Evolutionary conservation across 92 coral and sea anemone species (phyloP).

Genomic region (Isaurus tuberculatus): DNA sequence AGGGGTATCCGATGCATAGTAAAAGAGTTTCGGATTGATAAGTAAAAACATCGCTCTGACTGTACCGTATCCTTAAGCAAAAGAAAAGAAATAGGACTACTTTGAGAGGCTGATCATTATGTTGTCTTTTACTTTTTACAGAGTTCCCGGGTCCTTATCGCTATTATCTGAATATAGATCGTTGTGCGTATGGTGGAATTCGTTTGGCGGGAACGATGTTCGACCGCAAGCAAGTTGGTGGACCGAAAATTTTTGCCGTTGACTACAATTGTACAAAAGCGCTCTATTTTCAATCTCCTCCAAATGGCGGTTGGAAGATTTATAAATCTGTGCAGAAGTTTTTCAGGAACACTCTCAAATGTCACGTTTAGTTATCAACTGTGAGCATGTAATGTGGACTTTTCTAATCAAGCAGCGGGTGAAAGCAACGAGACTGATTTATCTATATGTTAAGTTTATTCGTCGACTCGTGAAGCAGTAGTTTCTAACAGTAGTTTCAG

Average conservation of each 20-base stretch:
- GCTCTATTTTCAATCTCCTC: conserved; percentile 53
- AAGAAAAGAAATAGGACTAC: background rate
- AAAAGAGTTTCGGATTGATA: too few species aligned
- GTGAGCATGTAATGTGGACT: too few species aligned
- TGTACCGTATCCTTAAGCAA: too few species aligned
- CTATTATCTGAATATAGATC: conserved; percentile 80
- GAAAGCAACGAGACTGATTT: too few species aligned
- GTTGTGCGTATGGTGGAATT: conserved; percentile 78
- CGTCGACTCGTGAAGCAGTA: too few species aligned
- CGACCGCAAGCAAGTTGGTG: conserved; percentile 63
- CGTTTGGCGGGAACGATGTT: conserved; percentile 38
- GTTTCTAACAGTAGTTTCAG: too few species aligned
- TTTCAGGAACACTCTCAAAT: background rate
- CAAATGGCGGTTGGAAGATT: conserved; percentile 60
- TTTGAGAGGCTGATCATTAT: background rate
- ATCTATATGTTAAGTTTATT: too few species aligned
- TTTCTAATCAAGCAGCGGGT: too few species aligned
- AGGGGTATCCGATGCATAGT: too few species aligned
- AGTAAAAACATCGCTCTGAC: too few species aligned
- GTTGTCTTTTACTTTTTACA: background rate
- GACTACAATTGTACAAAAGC: conserved; percentile 71
- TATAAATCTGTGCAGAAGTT: conserved; percentile 51
- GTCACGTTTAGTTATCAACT: background rate
- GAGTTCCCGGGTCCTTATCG: conserved; percentile 62
- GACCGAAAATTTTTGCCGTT: conserved; percentile 77